Base-by-base conservation (phyloP, 1,140 invertebrate genomes). In the Dysdera silvatica region DNA sequence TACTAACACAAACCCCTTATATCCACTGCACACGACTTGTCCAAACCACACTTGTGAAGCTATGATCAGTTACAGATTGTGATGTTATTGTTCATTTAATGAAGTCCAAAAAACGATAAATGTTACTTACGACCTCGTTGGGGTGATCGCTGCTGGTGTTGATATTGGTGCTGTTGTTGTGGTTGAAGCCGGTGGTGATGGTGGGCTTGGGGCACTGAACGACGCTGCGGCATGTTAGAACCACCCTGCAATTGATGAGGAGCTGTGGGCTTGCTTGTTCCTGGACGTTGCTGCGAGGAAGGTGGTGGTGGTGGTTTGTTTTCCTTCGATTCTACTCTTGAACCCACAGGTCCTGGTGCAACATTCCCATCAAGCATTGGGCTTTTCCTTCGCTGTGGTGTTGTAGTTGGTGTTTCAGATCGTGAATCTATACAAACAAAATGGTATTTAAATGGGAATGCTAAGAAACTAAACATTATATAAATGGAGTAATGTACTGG, bases 311-410 rank as follows among this genome's bases (percentile, higher is more conserved):
- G 40, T 41, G 40, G 23, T 41, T 41, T 41, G 14, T 20, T 20
- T 18, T 41, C 40, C 23, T 41, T 41, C 23, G 23, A 16, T 41
- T 41, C 40, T 12, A 18, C 40, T 41, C 40, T 41, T 26, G 51
- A 57, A 52, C 8, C 18, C 12, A 40, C n/a, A 18, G 52, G 29
- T 48, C n/a, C 51, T 16, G 70, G 67, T 7, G 82, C 82, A 53
- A 85, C 85, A 61, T 84, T 83, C 71, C 90, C 85, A 74, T 94
- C 89, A 59, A 84, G 82, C 5, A 88, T 89, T 41, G 89, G 87
- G 66, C 75, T 77, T 56, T 75, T 75, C 12, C 74, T 37, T n/a
- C 61, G 64, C 26, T 66, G 65, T 12, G 58, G 59, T 18, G 65
- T 61, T 5, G 49, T 52, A 28, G 64, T 60, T 14, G 64, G 64